Evolutionary conservation across 2,888 invertebrate species (phyloP).

Genomic region (Torymus auratus): DNA sequence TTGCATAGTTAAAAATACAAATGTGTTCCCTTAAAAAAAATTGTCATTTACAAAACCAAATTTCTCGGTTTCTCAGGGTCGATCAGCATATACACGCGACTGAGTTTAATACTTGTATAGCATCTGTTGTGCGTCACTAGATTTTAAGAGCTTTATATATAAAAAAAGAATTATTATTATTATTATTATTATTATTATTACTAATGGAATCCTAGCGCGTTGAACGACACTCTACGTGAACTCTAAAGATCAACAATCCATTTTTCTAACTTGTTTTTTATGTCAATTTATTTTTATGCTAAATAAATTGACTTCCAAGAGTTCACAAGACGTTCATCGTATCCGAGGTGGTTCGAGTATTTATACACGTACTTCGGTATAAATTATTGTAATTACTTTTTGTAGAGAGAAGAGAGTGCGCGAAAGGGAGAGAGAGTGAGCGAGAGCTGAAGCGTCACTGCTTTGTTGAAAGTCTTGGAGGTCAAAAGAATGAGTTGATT

Average conservation of each 20-base stretch:
- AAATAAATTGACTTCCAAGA: background rate
- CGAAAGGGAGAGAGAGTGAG: background rate
- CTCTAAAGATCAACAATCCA: no score
- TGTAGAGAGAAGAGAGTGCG: conserved; percentile 23
- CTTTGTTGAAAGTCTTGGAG: background rate
- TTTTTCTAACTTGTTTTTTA: no score
- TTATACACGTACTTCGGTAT: conserved; percentile 41
- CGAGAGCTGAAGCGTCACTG: background rate
- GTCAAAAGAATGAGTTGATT: conserved; percentile 10
- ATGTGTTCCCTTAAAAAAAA: background rate
- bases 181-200: no score
- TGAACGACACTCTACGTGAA: background rate
- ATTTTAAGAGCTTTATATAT: conserved; percentile 34
- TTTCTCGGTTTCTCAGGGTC: conserved; percentile 26
- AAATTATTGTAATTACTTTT: conserved; percentile 51
- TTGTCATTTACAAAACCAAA: background rate
- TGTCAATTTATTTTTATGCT: no score
- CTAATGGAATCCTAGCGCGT: background rate
- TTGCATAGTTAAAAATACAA: background rate
- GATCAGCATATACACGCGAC: conserved; percentile 20
- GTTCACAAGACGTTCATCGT: conserved; percentile 1
- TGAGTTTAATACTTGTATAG: conserved; percentile 50
- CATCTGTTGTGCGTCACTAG: conserved; percentile 38
- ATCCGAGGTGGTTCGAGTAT: conserved; percentile 6
- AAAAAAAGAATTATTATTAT: conserved; percentile 1